A percentile compares a stretch with the other conserved stretches of the same genome.
Evolutionary conservation across 2,888 invertebrate species (phyloP).

Genomic region (Tanytarsus gracilentus): DNA sequence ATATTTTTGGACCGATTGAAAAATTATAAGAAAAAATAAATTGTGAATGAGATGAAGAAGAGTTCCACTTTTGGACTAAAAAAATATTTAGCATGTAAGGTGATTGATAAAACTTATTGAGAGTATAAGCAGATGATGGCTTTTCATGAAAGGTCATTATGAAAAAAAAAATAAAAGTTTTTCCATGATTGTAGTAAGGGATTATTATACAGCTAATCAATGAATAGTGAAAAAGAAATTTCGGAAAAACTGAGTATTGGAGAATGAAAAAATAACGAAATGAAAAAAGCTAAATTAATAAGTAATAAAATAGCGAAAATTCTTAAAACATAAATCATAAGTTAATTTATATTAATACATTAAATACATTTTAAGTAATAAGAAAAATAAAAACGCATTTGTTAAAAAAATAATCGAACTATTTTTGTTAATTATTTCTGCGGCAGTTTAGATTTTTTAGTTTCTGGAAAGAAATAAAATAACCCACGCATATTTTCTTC

Average conservation of each 20-base stretch:
- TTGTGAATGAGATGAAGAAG: background rate
- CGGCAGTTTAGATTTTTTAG: background rate
- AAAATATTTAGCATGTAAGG: too few species aligned
- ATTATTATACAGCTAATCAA: constrained; percentile 1
- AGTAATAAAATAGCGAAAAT: constrained; percentile 23
- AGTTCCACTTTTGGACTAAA: background rate
- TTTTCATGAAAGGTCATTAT: background rate
- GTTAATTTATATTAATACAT: constrained; percentile 20
- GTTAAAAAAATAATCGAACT: background rate
- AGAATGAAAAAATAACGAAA: background rate
- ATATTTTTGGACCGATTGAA: constrained; percentile 4
- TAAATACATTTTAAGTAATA: constrained; percentile 15
- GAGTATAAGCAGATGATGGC: too few species aligned
- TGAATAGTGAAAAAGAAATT: background rate
- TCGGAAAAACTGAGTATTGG: background rate
- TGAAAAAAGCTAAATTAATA: background rate
- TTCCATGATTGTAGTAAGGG: too few species aligned
- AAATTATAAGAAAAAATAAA: background rate
- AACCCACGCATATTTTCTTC: background rate
- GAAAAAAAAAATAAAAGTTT: background rate
- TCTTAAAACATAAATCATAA: constrained; percentile 17
- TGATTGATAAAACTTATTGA: background rate
- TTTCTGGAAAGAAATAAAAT: background rate
- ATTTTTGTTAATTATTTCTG: background rate
- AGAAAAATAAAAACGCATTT: constrained; percentile 10